phyloP scores from a whole-genome alignment of 2,797 vertebrate genomes.

The Crenuchus spilurus region DNA sequence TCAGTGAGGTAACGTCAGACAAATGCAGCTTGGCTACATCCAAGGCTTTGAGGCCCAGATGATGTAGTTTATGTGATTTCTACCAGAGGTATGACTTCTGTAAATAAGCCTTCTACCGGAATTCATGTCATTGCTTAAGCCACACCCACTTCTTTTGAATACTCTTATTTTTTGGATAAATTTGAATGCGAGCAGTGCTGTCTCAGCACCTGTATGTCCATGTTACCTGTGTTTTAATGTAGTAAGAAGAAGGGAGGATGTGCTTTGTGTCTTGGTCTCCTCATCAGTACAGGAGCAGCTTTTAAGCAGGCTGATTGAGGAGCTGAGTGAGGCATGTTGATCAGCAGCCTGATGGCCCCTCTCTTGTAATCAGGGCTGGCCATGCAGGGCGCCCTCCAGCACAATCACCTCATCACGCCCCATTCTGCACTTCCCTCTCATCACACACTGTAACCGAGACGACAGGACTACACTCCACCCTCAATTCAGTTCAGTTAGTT shows the following conservation, averaged over 20 bases:
- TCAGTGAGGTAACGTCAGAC: too few relatives aligned
- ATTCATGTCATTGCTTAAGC: too few relatives aligned
- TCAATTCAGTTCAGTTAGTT: not conserved
- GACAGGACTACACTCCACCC: conserved; percentile 20
- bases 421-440: conserved; percentile 14
- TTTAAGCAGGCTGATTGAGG: conserved; percentile 34
- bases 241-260: not conserved
- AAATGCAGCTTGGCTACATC: too few relatives aligned
- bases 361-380: conserved; percentile 45
- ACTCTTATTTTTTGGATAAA: not conserved
- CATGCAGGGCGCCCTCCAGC: conserved; percentile 42
- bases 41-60: too few relatives aligned
- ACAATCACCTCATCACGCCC: conserved; percentile 50
- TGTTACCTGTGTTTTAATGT: conserved; percentile 11
- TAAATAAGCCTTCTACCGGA: too few relatives aligned
- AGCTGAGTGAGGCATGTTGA: conserved; percentile 17
- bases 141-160: not conserved
- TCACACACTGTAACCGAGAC: conserved; percentile 46
- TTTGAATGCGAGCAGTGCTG: not conserved
- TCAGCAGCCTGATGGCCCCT: conserved; percentile 31
- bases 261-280: conserved; percentile 6
- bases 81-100: too few relatives aligned
- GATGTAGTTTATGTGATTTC: too few relatives aligned
- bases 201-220: not conserved
- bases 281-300: conserved; percentile 40